phyloP scores from a whole-genome alignment of 2,797 vertebrate species.

The Brotula barbata region DNA sequence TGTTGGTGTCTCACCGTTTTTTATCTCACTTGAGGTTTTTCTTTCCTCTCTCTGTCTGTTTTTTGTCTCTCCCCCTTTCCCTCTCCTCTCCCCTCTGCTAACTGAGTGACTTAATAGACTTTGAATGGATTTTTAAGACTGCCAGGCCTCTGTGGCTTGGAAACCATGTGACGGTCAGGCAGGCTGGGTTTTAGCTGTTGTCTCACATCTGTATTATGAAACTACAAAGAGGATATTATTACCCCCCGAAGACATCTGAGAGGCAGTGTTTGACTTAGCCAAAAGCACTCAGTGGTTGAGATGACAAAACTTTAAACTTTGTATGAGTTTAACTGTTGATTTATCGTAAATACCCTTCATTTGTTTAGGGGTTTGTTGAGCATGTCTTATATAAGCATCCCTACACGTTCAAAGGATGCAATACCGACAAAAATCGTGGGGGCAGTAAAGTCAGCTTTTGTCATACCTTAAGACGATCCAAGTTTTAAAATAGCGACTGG shows the following conservation, averaged over 20 bases:
- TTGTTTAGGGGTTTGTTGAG: no score
- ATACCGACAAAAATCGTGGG: no score
- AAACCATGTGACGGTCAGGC: slow-evolving; percentile 38
- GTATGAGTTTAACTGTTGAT: background rate
- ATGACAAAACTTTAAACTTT: slow-evolving; percentile 5
- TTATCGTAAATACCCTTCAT: no score
- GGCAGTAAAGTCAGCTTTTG: no score
- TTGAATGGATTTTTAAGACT: slow-evolving; percentile 33
- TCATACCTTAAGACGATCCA: no score
- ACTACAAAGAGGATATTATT: slow-evolving; percentile 36
- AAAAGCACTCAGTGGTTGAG: background rate
- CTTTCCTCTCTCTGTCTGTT: background rate
- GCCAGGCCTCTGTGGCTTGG: slow-evolving; percentile 47
- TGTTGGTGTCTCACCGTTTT: slow-evolving; percentile 1
- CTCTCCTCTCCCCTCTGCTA: slow-evolving; percentile 4
- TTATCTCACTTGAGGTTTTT: slow-evolving; percentile 7
- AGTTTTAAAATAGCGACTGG: no score
- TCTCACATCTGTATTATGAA: slow-evolving; percentile 30
- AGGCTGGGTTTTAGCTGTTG: slow-evolving; percentile 35
- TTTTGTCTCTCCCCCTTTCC: background rate
- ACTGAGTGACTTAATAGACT: slow-evolving; percentile 33
- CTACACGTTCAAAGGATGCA: no score
- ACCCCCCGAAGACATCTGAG: slow-evolving; percentile 18
- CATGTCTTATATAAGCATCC: no score
- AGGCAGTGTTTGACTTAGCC: slow-evolving; percentile 17